These are phyloP conservation scores for Drosophila ironensis DNA, from an alignment of 1,140 invertebrate species.

Conservation along the genomic window DNA sequence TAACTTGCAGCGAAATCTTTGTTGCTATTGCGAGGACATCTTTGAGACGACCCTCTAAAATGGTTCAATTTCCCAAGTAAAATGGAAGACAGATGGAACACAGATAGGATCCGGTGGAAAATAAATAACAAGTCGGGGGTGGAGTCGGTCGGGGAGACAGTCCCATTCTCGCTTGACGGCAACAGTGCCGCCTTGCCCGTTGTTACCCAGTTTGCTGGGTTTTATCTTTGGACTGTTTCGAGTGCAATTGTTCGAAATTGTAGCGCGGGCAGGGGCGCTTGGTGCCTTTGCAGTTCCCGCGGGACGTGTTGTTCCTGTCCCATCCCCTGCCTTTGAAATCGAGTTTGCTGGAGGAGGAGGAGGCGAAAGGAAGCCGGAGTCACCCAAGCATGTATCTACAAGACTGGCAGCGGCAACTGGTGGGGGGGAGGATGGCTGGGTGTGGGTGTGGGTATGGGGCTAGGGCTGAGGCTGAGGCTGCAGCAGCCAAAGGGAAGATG, in stretches of 20 bases:
- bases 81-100: constrained; percentile 14
- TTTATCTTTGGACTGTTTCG: constrained; percentile 57
- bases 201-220: constrained; percentile 6
- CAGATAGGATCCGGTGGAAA: neutral
- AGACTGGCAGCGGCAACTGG: constrained; percentile 10
- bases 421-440: neutral
- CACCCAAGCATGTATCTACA: constrained; percentile 56
- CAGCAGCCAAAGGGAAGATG: too few relatives aligned
- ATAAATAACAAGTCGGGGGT: constrained; percentile 4
- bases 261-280: neutral
- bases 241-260: constrained; percentile 52
- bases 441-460: neutral
- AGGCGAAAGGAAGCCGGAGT: constrained; percentile 53
- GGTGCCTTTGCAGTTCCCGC: constrained; percentile 19
- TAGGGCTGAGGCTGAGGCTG: too few relatives aligned
- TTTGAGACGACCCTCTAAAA: constrained; percentile 3
- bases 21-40: too few relatives aligned
- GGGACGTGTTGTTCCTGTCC: constrained; percentile 46
- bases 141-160: neutral
- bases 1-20: too few relatives aligned
- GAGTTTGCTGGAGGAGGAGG: constrained; percentile 26
- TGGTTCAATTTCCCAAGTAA: constrained; percentile 6
- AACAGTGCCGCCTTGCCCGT: neutral
- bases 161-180: constrained; percentile 7
- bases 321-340: constrained; percentile 41